Evolutionary conservation across 2,888 invertebrate genomes (phyloP), one percentile per base, ranked within the genome.

Genomic region (Campopleginae sp.): DNA sequence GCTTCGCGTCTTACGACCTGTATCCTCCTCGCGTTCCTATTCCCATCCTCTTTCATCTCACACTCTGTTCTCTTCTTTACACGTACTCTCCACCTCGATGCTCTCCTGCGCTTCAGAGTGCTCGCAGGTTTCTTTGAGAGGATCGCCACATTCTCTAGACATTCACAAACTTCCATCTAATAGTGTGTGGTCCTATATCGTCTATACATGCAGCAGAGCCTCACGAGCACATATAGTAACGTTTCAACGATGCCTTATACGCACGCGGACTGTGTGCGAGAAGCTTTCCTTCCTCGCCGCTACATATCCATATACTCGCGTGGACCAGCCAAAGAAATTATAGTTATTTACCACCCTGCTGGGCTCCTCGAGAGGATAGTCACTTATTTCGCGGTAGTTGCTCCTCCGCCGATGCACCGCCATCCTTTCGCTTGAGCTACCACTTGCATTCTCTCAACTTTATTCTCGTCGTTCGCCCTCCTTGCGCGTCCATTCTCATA

Each of bases 311-410:
- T 87, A 87, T 88, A 88, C 88, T 85, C 83, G 14, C 27, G 38
- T 38, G 82, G 87, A 89, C 89, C 88, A 88, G 90, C 79, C 42
- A 81, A 89, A 92, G 91, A 93, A 93, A 93, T 93, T 93, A 93
- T 93, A 93, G 93, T 93, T 92, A 93, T 93, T 93, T 92, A 91
- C 92, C 91, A 38, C 38, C 7, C 38, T 38, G 88, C 88, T 90
- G 89, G 88, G 87, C 88, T 78, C 79, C 81, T 70, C 86, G 90
- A 44, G 65, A 89, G 33, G 89, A 92, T 91, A 92, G 92, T 92
- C 92, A 89, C 91, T 91, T 91, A 92, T 92, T 92, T 91, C 90
- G 92, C 91, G 88, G 91, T 91, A 92, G 92, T 92, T 90, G 90
- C 89, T 89, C 88, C 87, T 88, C 88, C 87, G 87, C 88, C 79